A percentile compares a stretch with the other conserved stretches of the same genome.
phyloP scores from a whole-genome alignment of 2,797 vertebrate species.

The Acrocephalus scirpaceus region DNA sequence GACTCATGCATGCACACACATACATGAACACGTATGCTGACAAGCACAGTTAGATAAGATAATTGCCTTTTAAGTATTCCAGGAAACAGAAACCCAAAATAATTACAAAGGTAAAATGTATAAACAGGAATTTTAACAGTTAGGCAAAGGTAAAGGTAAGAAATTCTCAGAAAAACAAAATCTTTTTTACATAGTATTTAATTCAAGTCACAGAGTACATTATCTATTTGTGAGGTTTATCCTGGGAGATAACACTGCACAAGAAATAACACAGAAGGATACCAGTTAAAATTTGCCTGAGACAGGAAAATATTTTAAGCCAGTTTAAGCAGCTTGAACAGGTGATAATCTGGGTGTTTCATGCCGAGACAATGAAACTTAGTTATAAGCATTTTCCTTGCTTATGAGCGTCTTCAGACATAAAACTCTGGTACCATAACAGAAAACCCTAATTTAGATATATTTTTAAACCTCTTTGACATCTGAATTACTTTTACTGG shows the following conservation, averaged over 20 bases:
- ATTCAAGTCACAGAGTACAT: not conserved
- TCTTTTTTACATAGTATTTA: not conserved
- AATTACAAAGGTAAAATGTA: not conserved
- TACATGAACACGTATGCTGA: accelerated
- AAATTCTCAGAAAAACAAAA: not conserved
- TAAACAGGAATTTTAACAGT: not conserved
- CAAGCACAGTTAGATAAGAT: too few relatives aligned
- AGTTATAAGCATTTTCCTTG: not conserved
- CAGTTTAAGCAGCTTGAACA: not conserved
- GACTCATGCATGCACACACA: not conserved
- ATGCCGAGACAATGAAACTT: not conserved
- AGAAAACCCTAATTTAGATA: not conserved
- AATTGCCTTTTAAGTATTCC: not conserved
- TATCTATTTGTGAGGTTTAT: not conserved
- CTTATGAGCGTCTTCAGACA: not conserved
- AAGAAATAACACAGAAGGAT: not conserved
- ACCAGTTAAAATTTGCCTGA: not conserved
- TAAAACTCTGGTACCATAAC: not conserved
- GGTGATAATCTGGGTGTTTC: not conserved
- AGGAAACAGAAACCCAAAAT: not conserved
- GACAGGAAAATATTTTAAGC: not conserved
- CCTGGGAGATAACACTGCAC: not conserved
- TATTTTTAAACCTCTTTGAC: not conserved
- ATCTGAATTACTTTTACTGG: not conserved
- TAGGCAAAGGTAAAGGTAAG: not conserved